Evolutionary conservation across 2,113 vertebrate genomes (phyloP).

Genomic region (Todiramphus chloris): DNA sequence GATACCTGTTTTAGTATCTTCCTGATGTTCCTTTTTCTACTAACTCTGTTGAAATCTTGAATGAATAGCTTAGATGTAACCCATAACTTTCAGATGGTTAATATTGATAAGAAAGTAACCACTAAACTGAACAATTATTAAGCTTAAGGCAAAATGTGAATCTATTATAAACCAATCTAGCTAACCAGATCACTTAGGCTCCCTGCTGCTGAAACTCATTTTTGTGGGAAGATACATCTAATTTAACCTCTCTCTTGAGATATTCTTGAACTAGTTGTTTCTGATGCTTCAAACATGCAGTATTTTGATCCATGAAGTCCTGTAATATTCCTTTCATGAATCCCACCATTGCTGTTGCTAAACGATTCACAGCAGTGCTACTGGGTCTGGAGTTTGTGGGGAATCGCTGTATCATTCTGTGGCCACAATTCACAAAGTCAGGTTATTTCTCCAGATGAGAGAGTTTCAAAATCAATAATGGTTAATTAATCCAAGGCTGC

Average conservation of each 20-base stretch:
- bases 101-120: neutral
- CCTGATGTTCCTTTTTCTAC: neutral
- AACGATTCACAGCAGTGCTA: neutral
- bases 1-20: neutral
- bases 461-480: neutral
- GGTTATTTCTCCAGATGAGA: neutral
- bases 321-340: constrained; percentile 9
- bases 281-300: neutral
- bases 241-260: constrained; percentile 2
- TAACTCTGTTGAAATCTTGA: neutral
- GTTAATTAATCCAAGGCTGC: neutral
- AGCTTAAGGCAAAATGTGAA: neutral
- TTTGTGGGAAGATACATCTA: neutral
- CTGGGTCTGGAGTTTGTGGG: neutral
- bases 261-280: constrained; percentile 3
- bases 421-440: neutral
- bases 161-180: neutral
- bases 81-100: neutral
- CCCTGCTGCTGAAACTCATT: neutral
- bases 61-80: neutral
- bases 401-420: neutral
- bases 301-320: constrained; percentile 30
- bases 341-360: neutral
- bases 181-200: neutral
- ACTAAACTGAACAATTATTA: neutral